Base-by-base conservation (phyloP, 2,888 invertebrate species). In the Cerceris ruficornis region DNA sequence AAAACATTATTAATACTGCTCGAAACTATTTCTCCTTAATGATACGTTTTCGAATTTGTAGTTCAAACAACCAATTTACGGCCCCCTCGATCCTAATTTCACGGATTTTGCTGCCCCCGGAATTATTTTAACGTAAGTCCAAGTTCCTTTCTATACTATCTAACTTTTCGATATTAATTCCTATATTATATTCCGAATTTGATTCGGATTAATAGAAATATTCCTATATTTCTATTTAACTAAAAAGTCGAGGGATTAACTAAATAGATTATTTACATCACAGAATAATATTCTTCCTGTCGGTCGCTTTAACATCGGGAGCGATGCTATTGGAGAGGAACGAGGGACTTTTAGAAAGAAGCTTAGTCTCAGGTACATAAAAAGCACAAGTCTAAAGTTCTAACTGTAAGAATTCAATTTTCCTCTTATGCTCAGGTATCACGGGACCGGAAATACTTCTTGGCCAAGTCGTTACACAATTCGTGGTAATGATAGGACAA, bases 61-160 rank as follows among this genome's bases (percentile, higher is more conserved):
- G 94, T 96, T 96, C 91, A 93, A 95, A 82, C 90, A 93, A 0
- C 97, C 97, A 0, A 93, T 98, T 59, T 98, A 96, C 87, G 98
- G 98, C 2, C 93, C 95, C 67, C 91, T 92, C 42, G 93, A 95
- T 68, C 97, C 98, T 0, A 97, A 97, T 89, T 98, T 98, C 89
- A 98, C 98, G 0, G 98, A 98, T 91, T 98, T 98, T 90, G 98
- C 98, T 75, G 98, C 98, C 2, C 98, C 98, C 1, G 98, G 98
- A 78, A 95, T 98, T 61, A 96, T 98, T 85, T 92, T 98, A 65
- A 97, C 97, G 96, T 96, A 91, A 95, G 95, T 94, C 52, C 42
- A 28, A 28, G 28, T 42, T 39, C 39, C 41, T n/a, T 15, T 15
- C 5, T 28, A 28, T 28, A 28, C 28, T 28, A 28, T 28, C 28